phyloP scores from a whole-genome alignment of 2,797 vertebrate species.

The Chelidonichthys spinosus region DNA sequence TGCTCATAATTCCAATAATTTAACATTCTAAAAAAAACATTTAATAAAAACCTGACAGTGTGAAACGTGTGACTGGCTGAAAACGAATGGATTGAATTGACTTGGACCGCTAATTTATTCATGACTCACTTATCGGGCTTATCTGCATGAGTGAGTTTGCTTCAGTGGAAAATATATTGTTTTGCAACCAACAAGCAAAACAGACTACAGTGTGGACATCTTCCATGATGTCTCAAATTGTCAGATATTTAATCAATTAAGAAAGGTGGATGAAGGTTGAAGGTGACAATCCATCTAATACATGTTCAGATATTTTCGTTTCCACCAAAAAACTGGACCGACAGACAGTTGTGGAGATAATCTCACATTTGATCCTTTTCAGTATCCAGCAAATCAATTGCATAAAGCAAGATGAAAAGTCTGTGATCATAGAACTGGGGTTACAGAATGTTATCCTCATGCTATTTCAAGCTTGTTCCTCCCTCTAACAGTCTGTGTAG shows the following conservation, averaged over 20 bases:
- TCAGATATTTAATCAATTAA: neutral
- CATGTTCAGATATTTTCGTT: too few species aligned
- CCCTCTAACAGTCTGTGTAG: constrained; percentile 12
- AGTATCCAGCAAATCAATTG: constrained; percentile 8
- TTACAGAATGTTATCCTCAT: constrained; percentile 1
- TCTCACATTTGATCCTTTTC: too few species aligned
- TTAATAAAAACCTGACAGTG: constrained; percentile 35
- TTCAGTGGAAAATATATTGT: constrained; percentile 52
- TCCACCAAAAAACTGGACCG: too few species aligned
- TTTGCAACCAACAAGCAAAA: constrained; percentile 36
- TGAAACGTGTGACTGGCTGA: constrained; percentile 46
- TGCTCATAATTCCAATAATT: constrained; percentile 27
- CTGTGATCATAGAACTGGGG: constrained; percentile 1
- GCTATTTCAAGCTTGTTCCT: neutral
- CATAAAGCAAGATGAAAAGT: constrained; percentile 12
- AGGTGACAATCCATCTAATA: too few species aligned
- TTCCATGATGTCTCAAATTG: neutral
- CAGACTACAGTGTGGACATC: constrained; percentile 14
- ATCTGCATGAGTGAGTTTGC: constrained; percentile 52
- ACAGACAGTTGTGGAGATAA: too few species aligned
- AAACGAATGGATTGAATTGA: constrained; percentile 61
- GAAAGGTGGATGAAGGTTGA: neutral
- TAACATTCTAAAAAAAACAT: constrained; percentile 35
- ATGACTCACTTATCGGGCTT: constrained; percentile 68
- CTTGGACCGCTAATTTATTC: constrained; percentile 71